Evolutionary conservation across 2,888 invertebrate genomes (phyloP).

Genomic region (Pseudoips prasinana): DNA sequence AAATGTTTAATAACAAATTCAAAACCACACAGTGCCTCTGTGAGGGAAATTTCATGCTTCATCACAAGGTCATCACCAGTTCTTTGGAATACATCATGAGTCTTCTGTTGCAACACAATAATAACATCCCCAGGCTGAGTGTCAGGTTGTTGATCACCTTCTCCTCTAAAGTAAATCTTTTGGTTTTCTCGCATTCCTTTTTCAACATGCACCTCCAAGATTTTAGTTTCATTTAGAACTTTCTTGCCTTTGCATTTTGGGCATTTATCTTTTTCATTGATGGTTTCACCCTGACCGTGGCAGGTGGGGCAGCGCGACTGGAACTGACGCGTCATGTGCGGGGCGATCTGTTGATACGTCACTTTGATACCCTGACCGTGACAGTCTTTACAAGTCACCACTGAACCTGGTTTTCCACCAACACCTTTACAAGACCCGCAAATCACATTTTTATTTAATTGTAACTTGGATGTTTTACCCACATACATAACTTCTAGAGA

Average conservation of each 20-base stretch:
- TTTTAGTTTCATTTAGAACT: slow-evolving; percentile 90
- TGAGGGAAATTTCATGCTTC: slow-evolving; percentile 88
- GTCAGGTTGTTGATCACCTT: slow-evolving; percentile 95
- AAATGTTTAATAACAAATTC: slow-evolving; percentile 92
- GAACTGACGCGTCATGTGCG: slow-evolving; percentile 84
- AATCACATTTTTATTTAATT: slow-evolving; percentile 91
- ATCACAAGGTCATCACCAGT: slow-evolving; percentile 88
- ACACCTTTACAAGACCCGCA: slow-evolving; percentile 90
- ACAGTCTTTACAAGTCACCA: slow-evolving; percentile 86
- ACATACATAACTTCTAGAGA: slow-evolving; percentile 95
- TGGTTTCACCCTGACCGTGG: slow-evolving; percentile 86
- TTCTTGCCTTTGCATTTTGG: slow-evolving; percentile 91
- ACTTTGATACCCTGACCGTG: slow-evolving; percentile 90
- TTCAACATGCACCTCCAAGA: slow-evolving; percentile 93
- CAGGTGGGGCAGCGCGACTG: slow-evolving; percentile 84
- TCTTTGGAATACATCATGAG: slow-evolving; percentile 90
- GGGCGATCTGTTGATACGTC: slow-evolving; percentile 85
- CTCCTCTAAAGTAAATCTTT: slow-evolving; percentile 92
- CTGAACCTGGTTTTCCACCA: slow-evolving; percentile 87
- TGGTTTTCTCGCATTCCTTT: slow-evolving; percentile 94
- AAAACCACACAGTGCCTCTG: slow-evolving; percentile 96
- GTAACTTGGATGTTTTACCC: slow-evolving; percentile 92
- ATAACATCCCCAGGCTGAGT: slow-evolving; percentile 94
- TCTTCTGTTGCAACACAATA: slow-evolving; percentile 90
- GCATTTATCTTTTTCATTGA: slow-evolving; percentile 92